Evolutionary conservation across 2,888 invertebrate genomes (phyloP), one percentile per base, ranked within the genome.

Genomic region (Caenorhabditis doughertyi): DNA sequence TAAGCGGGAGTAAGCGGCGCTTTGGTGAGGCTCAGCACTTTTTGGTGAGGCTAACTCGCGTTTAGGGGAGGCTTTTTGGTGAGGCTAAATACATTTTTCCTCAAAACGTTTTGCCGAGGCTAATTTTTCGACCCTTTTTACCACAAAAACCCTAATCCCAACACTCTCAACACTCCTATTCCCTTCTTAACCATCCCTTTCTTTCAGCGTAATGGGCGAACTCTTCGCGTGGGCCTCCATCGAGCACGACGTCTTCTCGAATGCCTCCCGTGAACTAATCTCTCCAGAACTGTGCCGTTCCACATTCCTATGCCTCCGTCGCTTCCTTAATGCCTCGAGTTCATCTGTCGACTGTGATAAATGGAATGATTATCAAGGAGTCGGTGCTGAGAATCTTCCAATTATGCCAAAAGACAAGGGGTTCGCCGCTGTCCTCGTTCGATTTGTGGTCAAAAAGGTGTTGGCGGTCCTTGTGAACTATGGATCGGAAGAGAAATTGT

Each of bases 251-350:
- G 56, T 88, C 35, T 86, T 73, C 27, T 13, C 51, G 92, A 94
- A 96, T 95, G 1, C 94, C 94, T 53, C 95, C 95, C 0, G 93
- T 95, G 56, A 94, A 95, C 87, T 96, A 96, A 95, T 95, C 95
- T 79, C 81, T 60, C 84, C 87, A n/a, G 87, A 87, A 47, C 53
- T 85, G 13, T 71, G 67, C 9, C 32, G 88, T 13, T 81, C 81
- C 58, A 86, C 85, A 4, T 58, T 85, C n/a, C 77, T 86, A 9
- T 81, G 82, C 3, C 60, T 86, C 5, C 67, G 72, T 58, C 32
- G 88, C 32, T 81, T 84, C 32, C 35, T 88, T 9, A 86, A 85
- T 42, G 87, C 85, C 0, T 60, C 83, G 13, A 84, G 84, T 47
- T 68, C 73, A 60, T 42, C 77, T 8, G 60, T 82, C 4, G 85